Conservation (phyloP, 2,888 invertebrate genomes). For the Stratiomys singularior region DNA sequence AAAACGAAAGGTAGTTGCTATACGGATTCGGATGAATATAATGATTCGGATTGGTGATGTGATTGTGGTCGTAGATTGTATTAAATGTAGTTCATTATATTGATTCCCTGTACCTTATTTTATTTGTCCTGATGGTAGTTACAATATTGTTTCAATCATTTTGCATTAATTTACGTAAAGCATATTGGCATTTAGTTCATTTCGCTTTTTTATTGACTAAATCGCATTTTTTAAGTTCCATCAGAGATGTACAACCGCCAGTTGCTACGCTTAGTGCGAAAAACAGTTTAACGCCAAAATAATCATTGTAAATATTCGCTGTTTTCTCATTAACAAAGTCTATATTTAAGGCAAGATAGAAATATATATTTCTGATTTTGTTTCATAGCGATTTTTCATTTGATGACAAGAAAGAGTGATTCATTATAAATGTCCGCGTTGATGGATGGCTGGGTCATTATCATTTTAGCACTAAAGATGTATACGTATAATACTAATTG, state of each 20-base stretch:
- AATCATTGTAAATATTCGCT: constrained; percentile 35
- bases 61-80: constrained; percentile 13
- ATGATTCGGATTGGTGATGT: constrained; percentile 45
- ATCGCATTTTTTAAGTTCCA: not conserved
- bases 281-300: constrained; percentile 29
- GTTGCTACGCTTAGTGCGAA: constrained; percentile 17
- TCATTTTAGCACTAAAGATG: too few species aligned
- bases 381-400: constrained; percentile 33
- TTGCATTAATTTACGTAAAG: not conserved
- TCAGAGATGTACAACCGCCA: constrained; percentile 2
- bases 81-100: constrained; percentile 17
- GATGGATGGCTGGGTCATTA: too few species aligned
- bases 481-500: too few species aligned
- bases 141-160: constrained; percentile 3
- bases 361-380: constrained; percentile 39
- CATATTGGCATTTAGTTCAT: constrained; percentile 15
- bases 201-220: constrained; percentile 23
- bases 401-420: not conserved
- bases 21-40: constrained; percentile 43
- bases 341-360: constrained; percentile 33
- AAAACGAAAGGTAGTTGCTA: constrained; percentile 46
- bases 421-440: too few species aligned
- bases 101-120: constrained; percentile 7
- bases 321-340: constrained; percentile 33
- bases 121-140: not conserved